phyloP scores from a whole-genome alignment of 2,888 invertebrate species.

The Eustalomyia histrio region DNA sequence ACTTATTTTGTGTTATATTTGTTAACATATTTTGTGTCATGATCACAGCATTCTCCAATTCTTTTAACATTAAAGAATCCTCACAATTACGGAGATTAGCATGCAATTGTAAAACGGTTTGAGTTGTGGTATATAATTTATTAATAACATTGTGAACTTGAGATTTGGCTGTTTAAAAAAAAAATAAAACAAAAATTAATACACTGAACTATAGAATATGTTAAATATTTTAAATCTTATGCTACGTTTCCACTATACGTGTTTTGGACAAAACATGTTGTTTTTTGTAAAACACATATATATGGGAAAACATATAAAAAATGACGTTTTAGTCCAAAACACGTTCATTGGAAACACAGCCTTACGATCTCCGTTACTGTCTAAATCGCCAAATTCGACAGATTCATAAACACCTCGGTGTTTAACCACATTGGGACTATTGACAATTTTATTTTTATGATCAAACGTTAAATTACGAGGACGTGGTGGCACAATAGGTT shows the following conservation, averaged over 20 bases:
- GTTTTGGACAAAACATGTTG: too few species aligned
- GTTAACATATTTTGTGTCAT: constrained; percentile 80
- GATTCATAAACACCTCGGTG: constrained; percentile 73
- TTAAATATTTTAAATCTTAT: too few species aligned
- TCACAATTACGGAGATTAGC: constrained; percentile 78
- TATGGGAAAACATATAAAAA: too few species aligned
- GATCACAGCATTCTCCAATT: constrained; percentile 80
- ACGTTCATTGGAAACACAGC: too few species aligned
- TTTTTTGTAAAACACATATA: too few species aligned
- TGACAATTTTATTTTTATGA: constrained; percentile 78
- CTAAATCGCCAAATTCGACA: constrained; percentile 70
- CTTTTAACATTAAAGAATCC: constrained; percentile 78
- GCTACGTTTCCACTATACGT: too few species aligned
- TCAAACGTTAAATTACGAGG: constrained; percentile 85
- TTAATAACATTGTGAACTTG: constrained; percentile 84
- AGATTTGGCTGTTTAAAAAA: constrained; percentile 81
- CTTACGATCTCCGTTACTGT: constrained; percentile 74
- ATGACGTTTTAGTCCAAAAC: too few species aligned
- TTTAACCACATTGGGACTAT: constrained; percentile 72
- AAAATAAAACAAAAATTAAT: constrained; percentile 49
- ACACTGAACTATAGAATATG: too few species aligned
- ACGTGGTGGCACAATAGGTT: constrained; percentile 84
- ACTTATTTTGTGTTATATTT: constrained; percentile 78
- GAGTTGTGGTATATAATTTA: constrained; percentile 79
- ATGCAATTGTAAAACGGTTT: constrained; percentile 79